Evolutionary conservation across 2,797 vertebrate genomes (phyloP), one percentile per base, ranked within the genome.

Genomic region (Falco novaeseelandiae): DNA sequence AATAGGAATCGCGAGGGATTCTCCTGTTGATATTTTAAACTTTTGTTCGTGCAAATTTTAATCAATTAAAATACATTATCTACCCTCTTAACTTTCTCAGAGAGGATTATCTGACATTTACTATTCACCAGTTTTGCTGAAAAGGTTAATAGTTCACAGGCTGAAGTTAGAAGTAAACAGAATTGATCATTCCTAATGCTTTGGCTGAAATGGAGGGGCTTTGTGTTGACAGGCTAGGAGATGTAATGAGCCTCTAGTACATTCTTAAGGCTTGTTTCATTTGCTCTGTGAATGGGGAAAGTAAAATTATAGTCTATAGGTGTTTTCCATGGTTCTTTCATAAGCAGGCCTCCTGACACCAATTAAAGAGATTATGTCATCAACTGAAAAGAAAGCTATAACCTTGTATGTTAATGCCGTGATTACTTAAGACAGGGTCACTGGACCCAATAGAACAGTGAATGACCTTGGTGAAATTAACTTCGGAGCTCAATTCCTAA

Each of bases 301-400:
- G 98, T 97, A 98, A 98, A 98, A 98, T 98, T 98, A 98, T 97
- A 97, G 98, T 98, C 98, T 98, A 97, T 98, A 98, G 98, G 98
- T 98, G 98, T 99, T 99, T 99, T 98, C 98, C 97, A 93, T 93
- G 98, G 98, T 97, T 96, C 98, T 98, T 99, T 99, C 98, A 99
- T 97, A 98, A 98, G 98, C 98, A 98, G 98, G 97, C 98, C 98
- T 98, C 98, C 98, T 98, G 98, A 99, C 99, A 99, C 99, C 99
- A 99, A 99, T 99, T 99, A 99, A 99, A 99, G 98, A 99, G 99
- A 99, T 99, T 99, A 99, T 98, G 99, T 99, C 98, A 99, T 98
- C 98, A 98, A 95, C 98, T 98, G 98, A 99, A 99, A 99, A 98
- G 98, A 98, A 98, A 98, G 98, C 98, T 97, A 97, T 98, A 98